Conservation (phyloP, 2,888 invertebrate genomes). For the Sturmia bella region DNA sequence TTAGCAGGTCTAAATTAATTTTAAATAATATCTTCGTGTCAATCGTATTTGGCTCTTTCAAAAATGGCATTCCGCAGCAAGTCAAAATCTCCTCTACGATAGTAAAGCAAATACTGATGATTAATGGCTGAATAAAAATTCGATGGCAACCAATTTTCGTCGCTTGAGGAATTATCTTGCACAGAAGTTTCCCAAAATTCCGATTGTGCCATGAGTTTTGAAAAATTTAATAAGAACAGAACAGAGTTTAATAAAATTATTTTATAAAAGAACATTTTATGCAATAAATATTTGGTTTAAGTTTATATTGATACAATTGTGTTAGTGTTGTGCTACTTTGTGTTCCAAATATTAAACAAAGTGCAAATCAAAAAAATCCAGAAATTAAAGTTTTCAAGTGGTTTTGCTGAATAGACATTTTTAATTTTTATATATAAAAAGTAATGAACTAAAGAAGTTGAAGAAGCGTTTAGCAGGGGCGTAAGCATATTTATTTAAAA, state of each 20-base stretch:
- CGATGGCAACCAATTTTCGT: constrained; percentile 55
- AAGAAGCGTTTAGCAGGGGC: constrained; percentile 3
- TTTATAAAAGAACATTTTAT: constrained; percentile 16
- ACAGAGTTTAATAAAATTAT: not conserved
- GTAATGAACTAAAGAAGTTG: not conserved
- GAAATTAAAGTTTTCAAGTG: not conserved
- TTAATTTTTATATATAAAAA: not conserved
- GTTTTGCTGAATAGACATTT: constrained; percentile 33
- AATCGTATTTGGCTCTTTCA: constrained; percentile 57
- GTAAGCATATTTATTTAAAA: not conserved
- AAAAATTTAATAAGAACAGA: not conserved
- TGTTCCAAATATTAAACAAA: constrained; percentile 30
- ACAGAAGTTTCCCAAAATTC: constrained; percentile 47
- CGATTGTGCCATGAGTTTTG: not conserved
- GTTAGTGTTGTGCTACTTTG: constrained; percentile 21
- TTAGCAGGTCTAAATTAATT: not conserved
- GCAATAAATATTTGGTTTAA: too few relatives aligned
- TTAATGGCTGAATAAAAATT: constrained; percentile 63
- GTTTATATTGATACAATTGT: not conserved
- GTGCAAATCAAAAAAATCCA: not conserved
- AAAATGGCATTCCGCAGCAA: constrained; percentile 31
- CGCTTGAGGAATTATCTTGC: constrained; percentile 24
- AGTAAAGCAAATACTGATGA: constrained; percentile 57
- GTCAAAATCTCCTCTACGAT: constrained; percentile 44
- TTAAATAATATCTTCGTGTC: not conserved